Evolutionary conservation across 2,888 invertebrate species (phyloP).

Genomic region (Entomobrya proxima): DNA sequence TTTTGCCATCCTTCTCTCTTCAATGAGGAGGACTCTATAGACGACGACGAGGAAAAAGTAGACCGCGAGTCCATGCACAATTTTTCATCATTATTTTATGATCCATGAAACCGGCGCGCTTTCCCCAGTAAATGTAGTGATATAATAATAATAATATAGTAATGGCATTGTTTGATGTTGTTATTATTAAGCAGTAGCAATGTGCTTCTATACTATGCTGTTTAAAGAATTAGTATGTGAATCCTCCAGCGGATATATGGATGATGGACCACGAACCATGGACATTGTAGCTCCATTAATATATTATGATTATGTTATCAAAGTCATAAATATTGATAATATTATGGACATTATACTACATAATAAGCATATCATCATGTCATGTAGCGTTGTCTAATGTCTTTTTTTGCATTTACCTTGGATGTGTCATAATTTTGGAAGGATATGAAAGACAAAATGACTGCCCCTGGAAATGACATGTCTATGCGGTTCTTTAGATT

Average conservation of each 20-base stretch:
- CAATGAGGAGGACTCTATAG: background rate
- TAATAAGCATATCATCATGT: too few species aligned
- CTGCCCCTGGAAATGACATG: too few species aligned
- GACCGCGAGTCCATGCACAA: constrained; percentile 54
- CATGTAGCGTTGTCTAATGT: too few species aligned
- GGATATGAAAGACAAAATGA: too few species aligned
- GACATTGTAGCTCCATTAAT: too few species aligned
- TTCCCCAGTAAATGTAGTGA: background rate
- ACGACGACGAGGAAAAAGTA: constrained; percentile 11
- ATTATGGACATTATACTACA: background rate
- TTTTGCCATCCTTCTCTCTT: background rate
- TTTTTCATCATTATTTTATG: constrained; percentile 66
- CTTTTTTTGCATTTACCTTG: too few species aligned
- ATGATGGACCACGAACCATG: background rate
- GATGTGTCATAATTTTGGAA: too few species aligned
- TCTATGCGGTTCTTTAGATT: too few species aligned
- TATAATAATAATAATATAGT: background rate
- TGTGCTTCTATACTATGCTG: too few species aligned
- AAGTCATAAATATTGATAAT: background rate
- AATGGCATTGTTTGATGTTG: constrained; percentile 7
- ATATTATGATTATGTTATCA: background rate
- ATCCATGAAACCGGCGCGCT: constrained; percentile 54
- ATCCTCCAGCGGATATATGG: background rate
- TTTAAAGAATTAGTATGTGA: background rate
- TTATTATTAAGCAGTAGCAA: constrained; percentile 8